Percentiles rank a stretch among this genome's conserved stretches.
These are phyloP conservation scores for Antechinus flavipes DNA, from an alignment of 2,113 vertebrate species.

Conservation along the genomic window DNA sequence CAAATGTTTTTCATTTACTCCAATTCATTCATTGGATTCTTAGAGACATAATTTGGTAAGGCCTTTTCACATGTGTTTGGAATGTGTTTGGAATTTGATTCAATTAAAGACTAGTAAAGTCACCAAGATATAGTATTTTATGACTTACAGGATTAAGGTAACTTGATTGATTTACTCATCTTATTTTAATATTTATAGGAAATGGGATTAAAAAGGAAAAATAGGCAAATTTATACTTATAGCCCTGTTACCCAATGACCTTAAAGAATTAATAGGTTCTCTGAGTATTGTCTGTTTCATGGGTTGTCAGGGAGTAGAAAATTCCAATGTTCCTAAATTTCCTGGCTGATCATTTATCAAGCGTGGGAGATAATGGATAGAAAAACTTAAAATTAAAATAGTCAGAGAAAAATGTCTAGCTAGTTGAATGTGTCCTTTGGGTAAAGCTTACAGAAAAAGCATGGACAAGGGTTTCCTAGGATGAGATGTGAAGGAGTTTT, in stretches of 20 bases:
- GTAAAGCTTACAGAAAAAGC: neutral
- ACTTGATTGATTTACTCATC: neutral
- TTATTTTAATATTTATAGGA: neutral
- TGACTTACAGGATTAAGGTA: neutral
- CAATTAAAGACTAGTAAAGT: neutral
- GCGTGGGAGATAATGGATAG: neutral
- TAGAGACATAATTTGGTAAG: neutral
- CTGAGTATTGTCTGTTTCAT: constrained; percentile 27
- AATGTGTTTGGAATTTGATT: neutral
- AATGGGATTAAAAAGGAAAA: neutral
- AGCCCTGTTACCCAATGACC: constrained; percentile 9
- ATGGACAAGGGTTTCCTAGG: neutral
- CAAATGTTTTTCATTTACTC: neutral
- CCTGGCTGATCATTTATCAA: neutral
- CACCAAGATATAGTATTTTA: neutral
- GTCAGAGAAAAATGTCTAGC: neutral
- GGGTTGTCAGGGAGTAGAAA: neutral
- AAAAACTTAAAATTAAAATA: neutral
- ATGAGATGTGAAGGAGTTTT: neutral
- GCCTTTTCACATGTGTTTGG: neutral
- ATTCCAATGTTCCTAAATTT: neutral
- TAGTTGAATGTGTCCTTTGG: neutral
- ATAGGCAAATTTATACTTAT: constrained; percentile 17
- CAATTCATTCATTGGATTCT: neutral
- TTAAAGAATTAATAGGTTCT: neutral